A percentile compares a stretch with the other conserved stretches of the same genome.
phyloP scores from a whole-genome alignment of 2,797 vertebrate genomes.

The Adelosebastes latens region DNA sequence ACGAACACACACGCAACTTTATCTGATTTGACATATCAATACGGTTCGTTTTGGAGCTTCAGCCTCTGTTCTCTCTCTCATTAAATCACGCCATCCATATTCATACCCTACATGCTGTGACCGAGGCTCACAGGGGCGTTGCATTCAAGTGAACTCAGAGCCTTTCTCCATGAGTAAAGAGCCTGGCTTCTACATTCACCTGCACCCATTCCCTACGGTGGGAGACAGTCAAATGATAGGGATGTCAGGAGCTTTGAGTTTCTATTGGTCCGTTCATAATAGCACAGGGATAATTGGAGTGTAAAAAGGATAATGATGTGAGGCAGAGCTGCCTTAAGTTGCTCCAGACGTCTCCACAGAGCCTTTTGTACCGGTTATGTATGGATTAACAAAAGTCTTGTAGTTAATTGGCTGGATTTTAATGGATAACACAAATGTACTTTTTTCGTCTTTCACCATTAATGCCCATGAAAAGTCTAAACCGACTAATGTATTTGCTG shows the following conservation, averaged over 20 bases:
- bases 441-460: not conserved
- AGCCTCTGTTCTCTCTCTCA: constrained; percentile 3
- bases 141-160: constrained; percentile 32
- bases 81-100: constrained; percentile 56
- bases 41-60: constrained; percentile 7
- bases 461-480: constrained; percentile 5
- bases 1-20: not conserved
- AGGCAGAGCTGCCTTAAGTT: constrained; percentile 36
- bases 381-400: constrained; percentile 43
- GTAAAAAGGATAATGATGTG: constrained; percentile 50
- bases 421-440: constrained; percentile 2
- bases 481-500: not conserved
- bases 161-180: constrained; percentile 11
- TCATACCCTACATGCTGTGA: constrained; percentile 49
- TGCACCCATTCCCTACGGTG: constrained; percentile 4
- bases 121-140: constrained; percentile 21
- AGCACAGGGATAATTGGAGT: constrained; percentile 51
- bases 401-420: constrained; percentile 48
- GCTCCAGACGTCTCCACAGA: constrained; percentile 18
- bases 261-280: constrained; percentile 36
- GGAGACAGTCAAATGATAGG: constrained; percentile 39
- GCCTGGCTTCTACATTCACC: constrained; percentile 19
- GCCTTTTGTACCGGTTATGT: constrained; percentile 40
- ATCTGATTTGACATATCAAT: not conserved
- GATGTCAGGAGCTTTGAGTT: constrained; percentile 44